Evolutionary conservation across 92 coral and sea anemone genomes (phyloP).

Genomic region (Epizoanthus illoricatus): DNA sequence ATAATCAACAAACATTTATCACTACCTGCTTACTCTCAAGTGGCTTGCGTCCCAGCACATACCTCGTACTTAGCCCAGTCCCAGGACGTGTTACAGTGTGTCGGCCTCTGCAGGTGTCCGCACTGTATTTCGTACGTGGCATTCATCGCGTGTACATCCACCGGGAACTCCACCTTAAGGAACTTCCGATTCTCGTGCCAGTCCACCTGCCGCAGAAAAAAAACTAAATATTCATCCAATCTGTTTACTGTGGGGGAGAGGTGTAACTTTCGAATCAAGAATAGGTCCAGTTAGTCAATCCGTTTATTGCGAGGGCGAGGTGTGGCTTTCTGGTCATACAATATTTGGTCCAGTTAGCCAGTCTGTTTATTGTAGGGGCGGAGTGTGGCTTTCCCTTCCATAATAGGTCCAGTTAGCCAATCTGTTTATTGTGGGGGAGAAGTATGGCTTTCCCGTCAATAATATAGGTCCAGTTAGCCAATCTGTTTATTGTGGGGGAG

Average conservation of each 20-base stretch:
- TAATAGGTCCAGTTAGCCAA: too few relatives aligned
- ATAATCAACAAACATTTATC: too few relatives aligned
- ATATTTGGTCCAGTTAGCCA: too few relatives aligned
- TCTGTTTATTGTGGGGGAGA: too few relatives aligned
- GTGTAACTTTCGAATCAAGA: background rate
- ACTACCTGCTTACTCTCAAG: too few relatives aligned
- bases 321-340: too few relatives aligned
- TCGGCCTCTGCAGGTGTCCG: conserved; percentile 94
- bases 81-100: conserved; percentile 97
- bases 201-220: conserved; percentile 72
- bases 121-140: conserved; percentile 97
- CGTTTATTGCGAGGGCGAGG: too few relatives aligned
- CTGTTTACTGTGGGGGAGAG: background rate
- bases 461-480: background rate
- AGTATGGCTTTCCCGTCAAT: too few relatives aligned
- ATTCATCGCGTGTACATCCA: conserved; percentile 87
- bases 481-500: background rate
- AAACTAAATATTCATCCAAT: background rate
- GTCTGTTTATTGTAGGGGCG: too few relatives aligned
- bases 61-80: conserved; percentile 99
- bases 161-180: conserved; percentile 96
- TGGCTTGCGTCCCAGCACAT: background rate
- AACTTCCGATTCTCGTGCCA: conserved; percentile 98
- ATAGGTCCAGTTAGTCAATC: too few relatives aligned
- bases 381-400: too few relatives aligned